These are phyloP conservation scores for Vulpes vulpes DNA, from an alignment of 2,113 vertebrate genomes.

Conservation along the genomic window DNA sequence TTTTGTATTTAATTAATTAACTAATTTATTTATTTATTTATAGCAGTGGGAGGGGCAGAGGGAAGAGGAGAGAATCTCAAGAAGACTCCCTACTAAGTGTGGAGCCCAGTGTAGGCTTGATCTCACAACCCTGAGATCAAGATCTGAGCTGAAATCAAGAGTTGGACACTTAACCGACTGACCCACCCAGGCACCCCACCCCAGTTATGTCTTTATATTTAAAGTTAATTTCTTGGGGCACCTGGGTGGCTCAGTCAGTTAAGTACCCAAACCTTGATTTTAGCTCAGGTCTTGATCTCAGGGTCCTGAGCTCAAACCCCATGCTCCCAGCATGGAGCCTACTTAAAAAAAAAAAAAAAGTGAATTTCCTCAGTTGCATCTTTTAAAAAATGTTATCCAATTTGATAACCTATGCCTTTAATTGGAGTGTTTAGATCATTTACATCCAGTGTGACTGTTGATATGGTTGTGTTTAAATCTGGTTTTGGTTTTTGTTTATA, in stretches of 20 bases:
- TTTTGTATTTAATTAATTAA: neutral
- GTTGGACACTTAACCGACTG: too few relatives aligned
- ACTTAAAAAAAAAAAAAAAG: neutral
- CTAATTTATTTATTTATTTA: neutral
- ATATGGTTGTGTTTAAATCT: conserved; percentile 21
- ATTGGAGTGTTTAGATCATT: conserved; percentile 16
- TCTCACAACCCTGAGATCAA: too few relatives aligned
- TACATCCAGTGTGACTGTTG: conserved; percentile 49
- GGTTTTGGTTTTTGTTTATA: neutral
- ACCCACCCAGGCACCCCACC: too few relatives aligned
- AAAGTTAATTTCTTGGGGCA: neutral
- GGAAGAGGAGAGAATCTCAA: neutral
- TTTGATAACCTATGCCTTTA: conserved; percentile 41
- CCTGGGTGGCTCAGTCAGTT: neutral
- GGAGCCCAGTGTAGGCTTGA: too few relatives aligned
- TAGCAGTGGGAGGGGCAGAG: neutral
- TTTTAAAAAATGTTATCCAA: neutral
- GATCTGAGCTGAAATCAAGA: too few relatives aligned
- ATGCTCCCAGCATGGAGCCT: neutral
- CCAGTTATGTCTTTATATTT: neutral
- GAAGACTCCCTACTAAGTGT: too few relatives aligned
- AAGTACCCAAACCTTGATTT: neutral
- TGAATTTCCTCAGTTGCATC: neutral
- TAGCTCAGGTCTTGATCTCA: neutral
- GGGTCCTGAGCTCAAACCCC: neutral